These are phyloP conservation scores for Noctua comes DNA, from an alignment of 2,888 invertebrate genomes.

Conservation along the genomic window DNA sequence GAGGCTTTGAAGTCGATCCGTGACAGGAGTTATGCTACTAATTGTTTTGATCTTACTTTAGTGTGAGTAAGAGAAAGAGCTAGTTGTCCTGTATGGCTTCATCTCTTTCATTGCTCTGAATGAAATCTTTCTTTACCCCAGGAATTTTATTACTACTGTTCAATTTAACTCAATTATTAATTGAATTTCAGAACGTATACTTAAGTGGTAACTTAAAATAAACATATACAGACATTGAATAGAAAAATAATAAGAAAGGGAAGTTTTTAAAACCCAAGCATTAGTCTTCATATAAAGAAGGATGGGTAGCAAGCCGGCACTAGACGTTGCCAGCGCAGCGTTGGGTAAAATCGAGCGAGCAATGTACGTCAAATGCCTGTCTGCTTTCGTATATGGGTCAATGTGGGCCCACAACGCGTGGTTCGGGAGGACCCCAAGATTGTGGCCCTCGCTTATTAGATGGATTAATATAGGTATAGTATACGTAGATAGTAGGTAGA, in stretches of 20 bases:
- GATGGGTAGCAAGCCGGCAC: neutral
- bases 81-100: neutral
- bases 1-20: neutral
- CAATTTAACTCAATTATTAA: neutral
- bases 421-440: slow-evolving; percentile 45
- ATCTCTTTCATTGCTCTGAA: neutral
- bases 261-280: neutral
- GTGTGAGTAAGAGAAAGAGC: neutral
- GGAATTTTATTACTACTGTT: neutral
- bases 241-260: neutral
- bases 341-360: slow-evolving; percentile 19
- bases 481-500: slow-evolving; percentile 25
- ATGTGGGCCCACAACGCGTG: slow-evolving; percentile 48
- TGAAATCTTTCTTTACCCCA: neutral
- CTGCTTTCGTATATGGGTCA: slow-evolving; percentile 62
- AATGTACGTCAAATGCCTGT: slow-evolving; percentile 60
- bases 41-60: neutral
- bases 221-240: no score
- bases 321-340: neutral
- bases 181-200: neutral
- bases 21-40: neutral
- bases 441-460: slow-evolving; percentile 58
- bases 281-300: neutral
- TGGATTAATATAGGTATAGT: slow-evolving; percentile 51
- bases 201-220: neutral